Base-by-base conservation (phyloP, 2,888 invertebrate species). In the Ethmia dodecea region DNA sequence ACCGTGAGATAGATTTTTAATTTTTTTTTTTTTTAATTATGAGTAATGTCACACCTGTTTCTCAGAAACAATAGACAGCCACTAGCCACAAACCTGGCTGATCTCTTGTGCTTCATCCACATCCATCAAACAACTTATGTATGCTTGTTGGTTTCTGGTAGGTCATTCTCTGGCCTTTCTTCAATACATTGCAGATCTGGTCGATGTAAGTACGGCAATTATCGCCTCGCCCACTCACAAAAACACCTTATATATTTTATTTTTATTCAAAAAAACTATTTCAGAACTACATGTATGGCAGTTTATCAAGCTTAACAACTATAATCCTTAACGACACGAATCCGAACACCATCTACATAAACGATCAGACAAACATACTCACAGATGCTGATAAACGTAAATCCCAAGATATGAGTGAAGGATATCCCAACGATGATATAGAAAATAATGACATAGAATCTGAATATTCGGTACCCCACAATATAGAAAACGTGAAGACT, bases 301-400 rank as follows among this genome's bases (percentile, higher is more conserved):
- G 48, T 1, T 35, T 53, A 9, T 60, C 59, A 8, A 46, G 11
- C 1, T 28, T 60, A 1, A 40, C 45, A 28, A 51, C 47, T 3
- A 20, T 46, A 8, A 8, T 29, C 9, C 8, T 33, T 8, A 33
- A 12, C 13, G 33, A 37, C 20, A 13, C n/a, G 13, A 24, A 37
- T 29, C 24, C 28, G 6, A 14, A 37, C 13, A 29, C 29, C 3
- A 25, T 37, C 3, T 3, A 43, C 38, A 6, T 53, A 5, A 13
- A 56, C 0, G 42, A 43, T 1, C 47, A 54, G 33, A 26, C 31
- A 5, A 38, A 37, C n/a, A 32, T 42, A 37, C 35, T 41, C 18
- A 26, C 35, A 5, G 35, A 46, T 22, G 22, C 8, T 22, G n/a
- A 3, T 0, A n/a, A 18, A 31, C 13, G 11, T 13, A 25, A 39